Conservation (phyloP, 2,113 vertebrate genomes). For the Dasyprocta punctata region DNA sequence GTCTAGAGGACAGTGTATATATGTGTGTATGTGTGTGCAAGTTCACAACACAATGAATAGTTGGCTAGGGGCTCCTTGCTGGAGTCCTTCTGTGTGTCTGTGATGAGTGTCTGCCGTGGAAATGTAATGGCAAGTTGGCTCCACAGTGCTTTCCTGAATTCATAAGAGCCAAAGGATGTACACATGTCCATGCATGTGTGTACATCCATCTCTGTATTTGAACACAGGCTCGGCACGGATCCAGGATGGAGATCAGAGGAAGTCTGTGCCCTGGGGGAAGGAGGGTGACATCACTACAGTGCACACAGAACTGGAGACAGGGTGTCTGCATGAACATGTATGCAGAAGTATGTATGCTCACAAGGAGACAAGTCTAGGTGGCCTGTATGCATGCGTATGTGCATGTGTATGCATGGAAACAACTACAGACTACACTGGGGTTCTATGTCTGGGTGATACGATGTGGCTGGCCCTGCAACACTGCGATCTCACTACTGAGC, state of each 20-base stretch:
- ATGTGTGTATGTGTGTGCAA: not conserved
- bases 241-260: not conserved
- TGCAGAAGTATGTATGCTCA: not conserved
- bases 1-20: not conserved
- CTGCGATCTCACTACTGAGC: not conserved
- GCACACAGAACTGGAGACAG: not conserved
- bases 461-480: not conserved
- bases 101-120: not conserved
- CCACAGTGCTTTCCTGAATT: not conserved
- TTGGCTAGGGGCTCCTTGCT: not conserved
- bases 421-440: not conserved
- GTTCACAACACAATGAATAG: no score
- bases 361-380: not conserved
- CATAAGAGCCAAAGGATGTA: not conserved
- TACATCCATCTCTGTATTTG: not conserved
- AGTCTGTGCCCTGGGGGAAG: not conserved
- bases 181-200: not conserved
- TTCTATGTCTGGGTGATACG: not conserved
- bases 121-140: not conserved
- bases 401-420: not conserved
- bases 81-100: not conserved
- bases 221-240: not conserved
- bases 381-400: not conserved
- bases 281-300: not conserved
- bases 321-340: fast-evolving